Evolutionary conservation across 2,888 invertebrate species (phyloP).

Genomic region (Stratiomys singularior): DNA sequence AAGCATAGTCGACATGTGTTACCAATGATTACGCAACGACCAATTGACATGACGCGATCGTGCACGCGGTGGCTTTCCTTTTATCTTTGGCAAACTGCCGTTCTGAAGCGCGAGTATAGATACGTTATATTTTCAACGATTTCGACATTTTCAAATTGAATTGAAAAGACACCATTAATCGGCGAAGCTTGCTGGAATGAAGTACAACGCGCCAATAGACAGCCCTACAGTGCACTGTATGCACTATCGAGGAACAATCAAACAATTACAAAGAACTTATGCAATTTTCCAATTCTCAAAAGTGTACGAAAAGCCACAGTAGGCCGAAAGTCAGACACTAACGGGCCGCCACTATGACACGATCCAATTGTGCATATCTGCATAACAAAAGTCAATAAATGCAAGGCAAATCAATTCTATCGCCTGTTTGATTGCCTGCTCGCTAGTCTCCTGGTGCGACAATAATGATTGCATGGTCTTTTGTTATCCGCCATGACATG

Average conservation of each 20-base stretch:
- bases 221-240: slow-evolving; percentile 7
- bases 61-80: slow-evolving; percentile 43
- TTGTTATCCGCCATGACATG: slow-evolving; percentile 4
- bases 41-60: slow-evolving; percentile 44
- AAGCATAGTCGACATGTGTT: slow-evolving; percentile 43
- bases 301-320: neutral
- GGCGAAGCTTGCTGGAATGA: neutral
- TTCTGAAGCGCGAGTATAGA: slow-evolving; percentile 4
- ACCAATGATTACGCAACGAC: slow-evolving; percentile 28
- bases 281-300: slow-evolving; percentile 22
- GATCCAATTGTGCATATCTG: slow-evolving; percentile 13
- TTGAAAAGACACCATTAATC: slow-evolving; percentile 30
- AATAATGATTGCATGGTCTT: slow-evolving; percentile 30
- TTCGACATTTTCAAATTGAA: slow-evolving; percentile 36
- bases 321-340: slow-evolving; percentile 28
- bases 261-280: slow-evolving; percentile 42
- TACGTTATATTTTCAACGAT: slow-evolving; percentile 24
- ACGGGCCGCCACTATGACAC: slow-evolving; percentile 17
- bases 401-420: slow-evolving; percentile 12
- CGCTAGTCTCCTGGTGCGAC: neutral
- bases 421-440: slow-evolving; percentile 6
- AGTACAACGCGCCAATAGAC: neutral
- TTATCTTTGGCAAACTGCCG: slow-evolving; percentile 32
- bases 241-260: slow-evolving; percentile 24
- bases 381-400: slow-evolving; percentile 34